Conservation (phyloP, 1,140 invertebrate genomes). For the Mya arenaria region DNA sequence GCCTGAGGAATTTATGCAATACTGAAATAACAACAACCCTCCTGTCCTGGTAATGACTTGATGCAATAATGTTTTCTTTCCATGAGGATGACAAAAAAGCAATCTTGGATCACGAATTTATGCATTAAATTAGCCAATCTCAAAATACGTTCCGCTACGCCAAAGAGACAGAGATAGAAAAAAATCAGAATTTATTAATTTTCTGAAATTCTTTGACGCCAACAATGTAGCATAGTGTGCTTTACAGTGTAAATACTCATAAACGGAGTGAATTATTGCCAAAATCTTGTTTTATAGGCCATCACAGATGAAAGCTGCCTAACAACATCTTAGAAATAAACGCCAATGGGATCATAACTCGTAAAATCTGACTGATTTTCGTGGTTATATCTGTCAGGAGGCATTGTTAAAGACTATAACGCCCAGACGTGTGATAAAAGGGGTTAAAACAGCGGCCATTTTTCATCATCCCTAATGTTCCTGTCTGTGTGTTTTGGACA, state of each 20-base stretch:
- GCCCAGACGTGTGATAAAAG: conserved; percentile 45
- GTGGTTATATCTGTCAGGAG: conserved; percentile 34
- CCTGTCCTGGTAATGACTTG: too few species aligned
- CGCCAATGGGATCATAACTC: conserved; percentile 47
- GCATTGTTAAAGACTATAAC: conserved; percentile 41
- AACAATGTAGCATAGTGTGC: conserved; percentile 44
- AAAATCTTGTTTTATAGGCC: conserved; percentile 55
- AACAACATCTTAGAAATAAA: conserved; percentile 42
- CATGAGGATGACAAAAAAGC: too few species aligned
- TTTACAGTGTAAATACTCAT: conserved; percentile 44
- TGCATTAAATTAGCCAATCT: too few species aligned
- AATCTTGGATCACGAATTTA: too few species aligned
- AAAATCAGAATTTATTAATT: conserved; percentile 44
- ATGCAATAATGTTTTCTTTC: too few species aligned
- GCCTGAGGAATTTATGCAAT: too few species aligned
- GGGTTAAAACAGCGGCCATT: conserved; percentile 52
- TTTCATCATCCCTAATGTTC: conserved; percentile 53
- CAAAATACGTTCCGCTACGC: too few species aligned
- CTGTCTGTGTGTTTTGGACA: conserved; percentile 51
- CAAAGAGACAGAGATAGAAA: conserved; percentile 9
- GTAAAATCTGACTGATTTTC: conserved; percentile 37
- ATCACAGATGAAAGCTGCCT: conserved; percentile 52
- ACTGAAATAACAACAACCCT: too few species aligned
- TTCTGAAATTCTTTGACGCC: conserved; percentile 28
- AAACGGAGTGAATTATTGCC: conserved; percentile 50